Evolutionary conservation across 2,113 vertebrate genomes (phyloP).

Genomic region (Misgurnus anguillicaudatus): DNA sequence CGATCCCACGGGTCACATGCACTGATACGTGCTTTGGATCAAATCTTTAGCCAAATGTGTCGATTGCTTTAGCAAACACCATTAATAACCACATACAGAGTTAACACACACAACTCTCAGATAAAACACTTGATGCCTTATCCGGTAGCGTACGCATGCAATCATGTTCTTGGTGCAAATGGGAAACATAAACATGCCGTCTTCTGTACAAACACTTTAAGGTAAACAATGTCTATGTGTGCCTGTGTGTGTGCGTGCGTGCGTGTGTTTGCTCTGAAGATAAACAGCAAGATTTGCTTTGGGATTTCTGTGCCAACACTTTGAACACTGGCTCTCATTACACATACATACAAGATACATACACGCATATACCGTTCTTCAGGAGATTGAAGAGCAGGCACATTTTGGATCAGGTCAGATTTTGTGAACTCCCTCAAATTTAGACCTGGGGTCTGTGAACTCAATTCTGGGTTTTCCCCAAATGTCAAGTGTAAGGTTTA

Average conservation of each 20-base stretch:
- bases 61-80: not conserved
- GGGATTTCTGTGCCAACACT: slow-evolving; percentile 29
- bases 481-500: not conserved
- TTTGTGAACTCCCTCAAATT: not conserved
- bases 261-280: not conserved
- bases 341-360: not conserved
- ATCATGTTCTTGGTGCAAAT: not conserved
- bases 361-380: not conserved
- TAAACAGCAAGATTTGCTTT: slow-evolving; percentile 17
- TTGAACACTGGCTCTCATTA: not conserved
- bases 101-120: not conserved
- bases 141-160: not conserved
- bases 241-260: not conserved
- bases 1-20: no score
- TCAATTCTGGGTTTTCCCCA: not conserved
- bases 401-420: slow-evolving; percentile 17
- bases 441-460: not conserved
- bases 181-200: slow-evolving; percentile 22
- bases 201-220: slow-evolving; percentile 28
- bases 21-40: no score
- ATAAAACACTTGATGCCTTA: not conserved
- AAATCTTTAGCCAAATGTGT: no score
- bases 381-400: not conserved
- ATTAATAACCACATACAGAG: not conserved
- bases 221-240: slow-evolving; percentile 29